Base-by-base conservation (phyloP, 2,797 vertebrate species). In the Halcyon badia region DNA sequence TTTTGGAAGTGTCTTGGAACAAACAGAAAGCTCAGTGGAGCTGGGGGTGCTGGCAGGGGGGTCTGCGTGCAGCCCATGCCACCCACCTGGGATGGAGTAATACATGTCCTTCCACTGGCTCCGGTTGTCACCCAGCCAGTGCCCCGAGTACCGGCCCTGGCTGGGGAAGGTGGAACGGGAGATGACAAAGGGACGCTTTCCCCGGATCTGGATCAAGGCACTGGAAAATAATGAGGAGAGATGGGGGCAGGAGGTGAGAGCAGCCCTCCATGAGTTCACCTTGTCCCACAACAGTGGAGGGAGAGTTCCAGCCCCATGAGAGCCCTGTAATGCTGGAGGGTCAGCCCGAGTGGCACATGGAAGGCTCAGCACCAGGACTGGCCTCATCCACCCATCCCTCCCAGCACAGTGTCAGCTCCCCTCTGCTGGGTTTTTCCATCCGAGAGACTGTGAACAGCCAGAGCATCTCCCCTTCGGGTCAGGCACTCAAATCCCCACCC, bases 141-240 rank as follows among this genome's bases (percentile, higher is more conserved):
- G 99, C 11, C 99, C 99, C 0, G 99, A 99, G 93, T 99, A 99
- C 49, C 56, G 95, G 19, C 99, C 99, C 95, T 99, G 99, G 97
- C 99, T 98, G 41, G 99, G 98, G 97, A 99, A 99, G 57, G 99
- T 99, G 94, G 99, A 99, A 80, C 99, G 99, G 26, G 99, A 99
- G 94, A 99, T 99, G 35, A 99, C 19, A 2, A 99, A 99, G 3
- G 99, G 98, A 8, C 99, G 98, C 88, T 99, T 99, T 7, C 94
- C 94, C 52, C 96, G 42, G 80, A 99, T 98, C 91, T 94, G 97
- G 88, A 97, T 98, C 95, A 99, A 95, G 44, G 99, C 99, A 1
- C 99, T 99, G 97, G 48, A 91, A 95, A 72, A 75, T 33, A 95
- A 48, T 0, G 2, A n/a, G 41, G 21, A 84, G 19, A 61, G 49